phyloP scores from a whole-genome alignment of 1,140 invertebrate genomes.

The Himalopsyche phryganea region DNA sequence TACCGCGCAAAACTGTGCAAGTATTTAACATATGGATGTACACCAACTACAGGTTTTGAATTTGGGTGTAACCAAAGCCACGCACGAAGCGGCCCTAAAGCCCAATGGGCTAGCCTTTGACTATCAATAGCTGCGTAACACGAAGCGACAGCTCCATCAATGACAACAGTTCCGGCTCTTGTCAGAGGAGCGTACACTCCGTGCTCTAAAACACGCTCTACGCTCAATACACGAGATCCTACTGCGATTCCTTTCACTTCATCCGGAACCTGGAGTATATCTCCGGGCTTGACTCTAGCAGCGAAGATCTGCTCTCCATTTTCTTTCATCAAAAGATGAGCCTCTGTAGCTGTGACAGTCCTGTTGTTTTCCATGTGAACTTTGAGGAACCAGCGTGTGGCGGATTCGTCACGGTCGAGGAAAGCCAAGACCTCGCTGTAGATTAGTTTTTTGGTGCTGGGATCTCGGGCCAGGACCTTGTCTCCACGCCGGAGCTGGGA shows the following conservation, averaged over 20 bases:
- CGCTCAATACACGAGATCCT: conserved; percentile 60
- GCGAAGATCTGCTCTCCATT: conserved; percentile 47
- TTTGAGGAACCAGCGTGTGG: conserved; percentile 66
- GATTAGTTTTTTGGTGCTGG: conserved; percentile 58
- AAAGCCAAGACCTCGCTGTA: conserved; percentile 80
- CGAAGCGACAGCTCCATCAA: conserved; percentile 86
- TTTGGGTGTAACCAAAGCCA: conserved; percentile 39
- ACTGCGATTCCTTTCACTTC: conserved; percentile 49
- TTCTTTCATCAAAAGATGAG: conserved; percentile 71
- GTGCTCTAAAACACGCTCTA: conserved; percentile 54
- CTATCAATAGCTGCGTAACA: conserved; percentile 91
- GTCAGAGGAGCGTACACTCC: conserved; percentile 93
- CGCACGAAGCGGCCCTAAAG: conserved; percentile 74
- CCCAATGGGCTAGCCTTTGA: conserved; percentile 78
- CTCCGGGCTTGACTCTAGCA: conserved; percentile 42
- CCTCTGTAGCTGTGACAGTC: conserved; percentile 75
- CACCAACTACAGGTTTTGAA: conserved; percentile 50
- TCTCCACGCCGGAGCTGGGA: conserved; percentile 75
- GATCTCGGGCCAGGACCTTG: conserved; percentile 70
- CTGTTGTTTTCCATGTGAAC: conserved; percentile 68
- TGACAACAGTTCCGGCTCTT: conserved; percentile 78
- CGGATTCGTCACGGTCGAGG: conserved; percentile 72
- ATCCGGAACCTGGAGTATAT: conserved; percentile 52
- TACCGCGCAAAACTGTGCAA: conserved; percentile 70
- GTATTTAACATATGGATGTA: conserved; percentile 84